Base-by-base conservation (phyloP, 2,113 vertebrate genomes). In the Lamprologus lemairii region DNA sequence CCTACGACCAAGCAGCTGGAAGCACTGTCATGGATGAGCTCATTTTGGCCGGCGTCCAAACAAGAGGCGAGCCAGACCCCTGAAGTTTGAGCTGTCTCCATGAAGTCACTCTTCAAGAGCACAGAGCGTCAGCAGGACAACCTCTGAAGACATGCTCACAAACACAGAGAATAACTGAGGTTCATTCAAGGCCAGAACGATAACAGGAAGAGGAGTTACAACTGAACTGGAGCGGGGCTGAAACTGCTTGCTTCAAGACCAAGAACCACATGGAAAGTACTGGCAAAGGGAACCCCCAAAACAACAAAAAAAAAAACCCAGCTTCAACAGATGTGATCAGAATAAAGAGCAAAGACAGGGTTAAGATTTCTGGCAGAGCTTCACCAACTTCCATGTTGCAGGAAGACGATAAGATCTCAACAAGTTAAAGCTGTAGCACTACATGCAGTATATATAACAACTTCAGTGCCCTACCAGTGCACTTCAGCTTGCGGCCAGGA, bases 11-110 rank as follows among this genome's bases (percentile, higher is more conserved):
- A 93, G 93, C 91, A 90, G 95, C 93, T 94, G 94, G 95, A 91
- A 82, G 21, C n/a, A 47, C 78, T 86, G 90, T 92, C 90, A 45
- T 23, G 89, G 89, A 95, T 96, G 94, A 97, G 94, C 93, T 96
- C 94, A 96, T 92, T 75, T 63, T 96, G 95, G 95, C 89, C 35
- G 5, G 2, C 7, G 9, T 93, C 95, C 95, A 95, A 88, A 79
- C 23, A 6, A 84, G 90, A 88, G 51, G 83, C 33, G 14, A 86
- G 88, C 88, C 88, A 87, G 93, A 80, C 58, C 60, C 87, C 89
- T 42, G 80, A 89, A 85, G 85, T 78, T 82, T 87, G 83, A 85
- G 87, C 84, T 14, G 84, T 91, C 91, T 86, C 60, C 51, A 83
- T 91, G 91, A 92, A 93, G 90, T 95, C 95, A 93, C 88, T 81